phyloP scores from a whole-genome alignment of 92 coral and sea anemone species.

The Heteractis magnifica region DNA sequence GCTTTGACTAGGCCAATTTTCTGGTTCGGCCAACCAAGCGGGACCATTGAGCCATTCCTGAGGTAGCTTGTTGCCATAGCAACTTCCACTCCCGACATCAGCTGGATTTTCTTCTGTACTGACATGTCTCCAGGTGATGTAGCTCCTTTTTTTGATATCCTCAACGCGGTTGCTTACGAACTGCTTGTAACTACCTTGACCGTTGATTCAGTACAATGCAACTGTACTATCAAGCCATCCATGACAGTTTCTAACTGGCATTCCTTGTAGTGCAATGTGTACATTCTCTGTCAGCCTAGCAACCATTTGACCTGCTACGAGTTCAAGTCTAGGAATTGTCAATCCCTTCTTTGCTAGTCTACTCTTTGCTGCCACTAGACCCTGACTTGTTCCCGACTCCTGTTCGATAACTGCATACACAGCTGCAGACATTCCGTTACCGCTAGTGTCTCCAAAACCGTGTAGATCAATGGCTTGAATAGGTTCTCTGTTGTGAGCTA shows the following conservation, averaged over 20 bases:
- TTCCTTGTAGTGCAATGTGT: conserved; percentile 16
- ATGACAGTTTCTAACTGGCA: conserved; percentile 25
- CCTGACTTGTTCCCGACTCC: not conserved
- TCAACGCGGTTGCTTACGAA: conserved; percentile 34
- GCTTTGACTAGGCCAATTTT: conserved; percentile 25
- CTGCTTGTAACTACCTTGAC: conserved; percentile 27
- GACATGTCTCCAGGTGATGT: conserved; percentile 35
- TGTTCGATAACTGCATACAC: conserved; percentile 11
- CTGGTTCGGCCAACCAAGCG: conserved; percentile 25
- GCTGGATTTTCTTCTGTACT: conserved; percentile 33
- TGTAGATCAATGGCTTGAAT: conserved; percentile 25
- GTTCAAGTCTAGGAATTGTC: not conserved
- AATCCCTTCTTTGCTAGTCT: not conserved
- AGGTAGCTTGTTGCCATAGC: conserved; percentile 1
- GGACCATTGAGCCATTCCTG: conserved; percentile 30
- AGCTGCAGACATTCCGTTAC: conserved; percentile 15
- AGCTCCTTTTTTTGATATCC: conserved; percentile 16
- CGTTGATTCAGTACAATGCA: conserved; percentile 43
- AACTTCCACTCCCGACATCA: conserved; percentile 29
- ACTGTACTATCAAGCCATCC: conserved; percentile 25
- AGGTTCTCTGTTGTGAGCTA: conserved; percentile 3
- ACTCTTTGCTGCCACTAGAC: not conserved
- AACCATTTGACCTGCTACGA: not conserved
- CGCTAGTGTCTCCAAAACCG: conserved; percentile 8
- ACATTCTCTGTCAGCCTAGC: not conserved